Evolutionary conservation across 2,797 vertebrate genomes (phyloP).

Genomic region (Sebastes ruberrimus): DNA sequence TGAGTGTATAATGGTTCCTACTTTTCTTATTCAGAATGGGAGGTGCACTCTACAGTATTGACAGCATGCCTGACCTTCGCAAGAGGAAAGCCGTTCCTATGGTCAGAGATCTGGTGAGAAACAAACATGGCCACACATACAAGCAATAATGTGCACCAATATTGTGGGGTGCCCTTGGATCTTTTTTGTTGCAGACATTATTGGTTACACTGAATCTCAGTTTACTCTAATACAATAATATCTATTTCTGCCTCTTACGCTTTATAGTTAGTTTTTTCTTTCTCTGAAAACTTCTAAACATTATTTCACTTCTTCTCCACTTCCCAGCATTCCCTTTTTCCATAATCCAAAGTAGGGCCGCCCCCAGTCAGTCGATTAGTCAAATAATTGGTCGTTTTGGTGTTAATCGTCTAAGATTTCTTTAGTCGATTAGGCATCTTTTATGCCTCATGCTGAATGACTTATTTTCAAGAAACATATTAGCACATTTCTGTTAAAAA

Average conservation of each 20-base stretch:
- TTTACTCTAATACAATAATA: background rate
- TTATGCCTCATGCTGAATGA: too few relatives aligned
- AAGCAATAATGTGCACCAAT: background rate
- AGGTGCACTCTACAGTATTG: slow-evolving; percentile 96
- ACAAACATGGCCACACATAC: background rate
- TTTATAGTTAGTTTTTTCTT: background rate
- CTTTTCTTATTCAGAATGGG: slow-evolving; percentile 86
- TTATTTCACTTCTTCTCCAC: background rate
- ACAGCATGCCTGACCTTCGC: slow-evolving; percentile 98
- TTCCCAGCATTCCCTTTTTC: background rate
- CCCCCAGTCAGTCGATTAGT: too few relatives aligned
- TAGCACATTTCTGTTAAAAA: too few relatives aligned
- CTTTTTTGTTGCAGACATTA: background rate
- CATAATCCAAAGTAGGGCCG: background rate
- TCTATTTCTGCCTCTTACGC: background rate
- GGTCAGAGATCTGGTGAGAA: slow-evolving; percentile 96
- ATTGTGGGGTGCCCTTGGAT: background rate
- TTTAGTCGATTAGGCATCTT: too few relatives aligned
- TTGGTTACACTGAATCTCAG: background rate
- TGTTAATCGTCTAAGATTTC: too few relatives aligned
- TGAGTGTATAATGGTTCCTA: background rate
- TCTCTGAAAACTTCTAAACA: background rate
- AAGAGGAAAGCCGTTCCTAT: slow-evolving; percentile 96
- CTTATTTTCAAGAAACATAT: too few relatives aligned
- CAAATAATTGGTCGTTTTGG: too few relatives aligned